Conservation (phyloP, 53 echinoderm and acorn worm genomes). For the Echinometra lucunter region DNA sequence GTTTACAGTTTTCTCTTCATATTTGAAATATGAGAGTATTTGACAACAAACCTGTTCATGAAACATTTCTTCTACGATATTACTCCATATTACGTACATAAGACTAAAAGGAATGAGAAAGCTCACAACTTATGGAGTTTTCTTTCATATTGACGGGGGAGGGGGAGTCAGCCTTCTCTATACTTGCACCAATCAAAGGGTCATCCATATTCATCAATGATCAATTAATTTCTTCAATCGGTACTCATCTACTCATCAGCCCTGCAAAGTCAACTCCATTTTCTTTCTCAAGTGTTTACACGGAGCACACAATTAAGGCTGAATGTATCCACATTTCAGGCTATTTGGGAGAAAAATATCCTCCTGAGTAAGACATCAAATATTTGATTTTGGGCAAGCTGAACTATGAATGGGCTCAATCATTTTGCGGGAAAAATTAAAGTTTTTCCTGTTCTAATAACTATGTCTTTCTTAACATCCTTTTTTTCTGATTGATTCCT, state of each 20-base stretch:
- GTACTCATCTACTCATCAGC: slow-evolving; percentile 13
- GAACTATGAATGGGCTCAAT: slow-evolving; percentile 7
- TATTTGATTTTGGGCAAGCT: slow-evolving; percentile 40
- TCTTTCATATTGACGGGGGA: too few relatives aligned
- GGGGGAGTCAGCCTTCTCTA: too few relatives aligned
- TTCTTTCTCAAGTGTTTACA: slow-evolving; percentile 9
- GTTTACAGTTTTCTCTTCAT: too few relatives aligned
- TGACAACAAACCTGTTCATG: too few relatives aligned
- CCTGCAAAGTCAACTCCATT: slow-evolving; percentile 19
- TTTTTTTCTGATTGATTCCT: too few relatives aligned
- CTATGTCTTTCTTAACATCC: too few relatives aligned
- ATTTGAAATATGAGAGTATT: too few relatives aligned
- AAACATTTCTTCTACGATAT: too few relatives aligned
- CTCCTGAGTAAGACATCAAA: slow-evolving; percentile 47
- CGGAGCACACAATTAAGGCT: slow-evolving; percentile 12
- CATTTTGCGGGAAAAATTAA: neutral
- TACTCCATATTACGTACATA: too few relatives aligned
- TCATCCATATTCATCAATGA: slow-evolving; percentile 4
- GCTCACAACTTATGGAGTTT: too few relatives aligned
- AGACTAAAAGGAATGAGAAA: too few relatives aligned
- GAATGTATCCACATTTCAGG: slow-evolving; percentile 54
- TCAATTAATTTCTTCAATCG: slow-evolving; percentile 20
- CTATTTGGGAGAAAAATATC: neutral
- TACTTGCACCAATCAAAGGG: neutral
- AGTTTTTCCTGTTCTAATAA: neutral